Conservation (phyloP, 2,113 vertebrate genomes). For the Eulemur macaco region DNA sequence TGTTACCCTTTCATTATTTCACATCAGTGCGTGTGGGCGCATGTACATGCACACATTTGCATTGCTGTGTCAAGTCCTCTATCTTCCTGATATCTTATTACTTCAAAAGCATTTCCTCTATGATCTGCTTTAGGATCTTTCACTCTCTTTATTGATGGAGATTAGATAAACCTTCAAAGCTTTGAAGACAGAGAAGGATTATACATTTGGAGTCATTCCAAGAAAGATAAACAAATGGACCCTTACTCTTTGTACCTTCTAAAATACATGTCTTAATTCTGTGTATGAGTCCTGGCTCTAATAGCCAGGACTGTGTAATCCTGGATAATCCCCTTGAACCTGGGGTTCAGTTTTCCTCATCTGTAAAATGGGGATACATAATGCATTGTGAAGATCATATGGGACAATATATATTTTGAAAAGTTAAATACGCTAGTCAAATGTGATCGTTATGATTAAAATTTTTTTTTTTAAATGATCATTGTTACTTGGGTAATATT, state of each 20-base stretch:
- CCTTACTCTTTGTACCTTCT: not conserved
- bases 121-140: slow-evolving; percentile 44
- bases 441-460: not conserved
- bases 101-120: slow-evolving; percentile 76
- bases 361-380: not conserved
- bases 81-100: not conserved
- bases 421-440: not conserved
- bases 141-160: slow-evolving; percentile 30
- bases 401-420: not conserved
- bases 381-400: not conserved
- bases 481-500: slow-evolving; percentile 5
- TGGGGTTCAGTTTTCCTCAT: not conserved
- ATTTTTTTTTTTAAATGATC: not conserved
- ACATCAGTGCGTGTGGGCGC: not conserved
- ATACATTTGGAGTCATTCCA: not conserved
- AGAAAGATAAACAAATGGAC: not conserved
- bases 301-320: not conserved
- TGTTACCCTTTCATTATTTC: slow-evolving; percentile 72
- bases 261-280: not conserved
- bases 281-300: not conserved
- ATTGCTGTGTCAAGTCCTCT: not conserved
- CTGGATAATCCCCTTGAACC: not conserved
- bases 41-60: accelerated
- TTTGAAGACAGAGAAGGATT: not conserved
- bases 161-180: slow-evolving; percentile 5